These are phyloP conservation scores for Turritopsis dohrnii DNA, from an alignment of 30 jellyfish, hydroid and myxozoan genomes.

Conservation along the genomic window DNA sequence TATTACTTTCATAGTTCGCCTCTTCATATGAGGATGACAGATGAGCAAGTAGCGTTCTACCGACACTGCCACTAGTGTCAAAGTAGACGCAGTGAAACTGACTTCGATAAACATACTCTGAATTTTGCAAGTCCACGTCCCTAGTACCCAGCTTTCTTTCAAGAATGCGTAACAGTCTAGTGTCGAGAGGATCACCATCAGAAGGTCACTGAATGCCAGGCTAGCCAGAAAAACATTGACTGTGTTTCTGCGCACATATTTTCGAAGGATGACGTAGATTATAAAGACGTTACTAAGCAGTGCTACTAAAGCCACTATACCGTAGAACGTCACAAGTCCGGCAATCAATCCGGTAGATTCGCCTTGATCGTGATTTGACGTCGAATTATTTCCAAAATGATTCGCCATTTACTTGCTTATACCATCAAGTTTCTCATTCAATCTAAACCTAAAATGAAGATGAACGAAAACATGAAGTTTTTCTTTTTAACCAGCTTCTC, in stretches of 20 bases:
- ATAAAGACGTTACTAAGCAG: constrained; percentile 59
- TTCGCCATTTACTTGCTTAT: not conserved
- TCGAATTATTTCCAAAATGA: not conserved
- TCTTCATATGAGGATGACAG: constrained; percentile 78
- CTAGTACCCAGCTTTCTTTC: constrained; percentile 71
- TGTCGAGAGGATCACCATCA: constrained; percentile 60
- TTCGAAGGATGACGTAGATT: constrained; percentile 46
- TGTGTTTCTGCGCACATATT: constrained; percentile 50
- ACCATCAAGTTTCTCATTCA: not conserved
- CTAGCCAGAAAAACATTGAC: constrained; percentile 76
- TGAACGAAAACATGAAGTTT: not conserved
- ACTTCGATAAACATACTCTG: constrained; percentile 78
- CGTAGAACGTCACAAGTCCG: constrained; percentile 52
- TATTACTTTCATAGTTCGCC: constrained; percentile 58
- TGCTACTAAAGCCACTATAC: constrained; percentile 50
- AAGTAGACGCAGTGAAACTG: constrained; percentile 67
- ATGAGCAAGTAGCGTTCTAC: constrained; percentile 76
- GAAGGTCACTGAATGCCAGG: constrained; percentile 71
- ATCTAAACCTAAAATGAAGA: not conserved
- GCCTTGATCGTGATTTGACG: not conserved
- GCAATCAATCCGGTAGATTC: constrained; percentile 38
- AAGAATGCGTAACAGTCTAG: constrained; percentile 74
- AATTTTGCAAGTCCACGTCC: constrained; percentile 65
- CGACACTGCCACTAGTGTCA: constrained; percentile 91
- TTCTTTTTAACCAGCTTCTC: not conserved